These are phyloP conservation scores for Caenorhabditis imperialis DNA, from an alignment of 2,888 invertebrate genomes.

Conservation along the genomic window DNA sequence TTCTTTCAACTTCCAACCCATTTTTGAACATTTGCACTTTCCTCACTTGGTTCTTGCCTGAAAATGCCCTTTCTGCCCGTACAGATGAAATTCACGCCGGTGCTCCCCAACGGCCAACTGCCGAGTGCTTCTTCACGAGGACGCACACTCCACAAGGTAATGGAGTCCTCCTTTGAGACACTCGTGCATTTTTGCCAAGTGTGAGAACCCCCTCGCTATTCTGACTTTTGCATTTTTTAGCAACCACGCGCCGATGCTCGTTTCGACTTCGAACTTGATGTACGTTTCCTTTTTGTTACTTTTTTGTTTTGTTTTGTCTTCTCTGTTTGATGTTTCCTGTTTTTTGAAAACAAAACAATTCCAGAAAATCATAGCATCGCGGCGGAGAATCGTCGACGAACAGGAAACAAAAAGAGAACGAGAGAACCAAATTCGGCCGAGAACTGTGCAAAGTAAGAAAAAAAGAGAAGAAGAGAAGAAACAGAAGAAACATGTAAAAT, in stretches of 20 bases:
- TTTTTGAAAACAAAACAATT: conserved; percentile 7
- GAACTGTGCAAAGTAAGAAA: conserved; percentile 8
- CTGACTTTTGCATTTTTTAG: conserved; percentile 44
- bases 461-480: conserved; percentile 4
- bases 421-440: conserved; percentile 43
- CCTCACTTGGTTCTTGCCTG: neutral
- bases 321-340: conserved; percentile 2
- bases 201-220: conserved; percentile 26
- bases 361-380: conserved; percentile 42
- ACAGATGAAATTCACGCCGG: conserved; percentile 50
- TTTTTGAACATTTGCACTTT: conserved; percentile 6
- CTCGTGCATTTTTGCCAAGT: conserved; percentile 48
- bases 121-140: conserved; percentile 15
- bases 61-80: conserved; percentile 29
- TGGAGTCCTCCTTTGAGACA: conserved; percentile 21
- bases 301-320: conserved; percentile 3
- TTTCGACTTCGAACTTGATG: conserved; percentile 48
- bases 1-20: neutral
- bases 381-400: conserved; percentile 44
- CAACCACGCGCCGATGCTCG: conserved; percentile 43
- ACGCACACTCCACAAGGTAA: conserved; percentile 51
- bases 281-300: conserved; percentile 23
- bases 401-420: conserved; percentile 45
- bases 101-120: conserved; percentile 31
- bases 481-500: neutral